Conservation (phyloP, 2,888 invertebrate species). For the Mechanitis mazaeus region DNA sequence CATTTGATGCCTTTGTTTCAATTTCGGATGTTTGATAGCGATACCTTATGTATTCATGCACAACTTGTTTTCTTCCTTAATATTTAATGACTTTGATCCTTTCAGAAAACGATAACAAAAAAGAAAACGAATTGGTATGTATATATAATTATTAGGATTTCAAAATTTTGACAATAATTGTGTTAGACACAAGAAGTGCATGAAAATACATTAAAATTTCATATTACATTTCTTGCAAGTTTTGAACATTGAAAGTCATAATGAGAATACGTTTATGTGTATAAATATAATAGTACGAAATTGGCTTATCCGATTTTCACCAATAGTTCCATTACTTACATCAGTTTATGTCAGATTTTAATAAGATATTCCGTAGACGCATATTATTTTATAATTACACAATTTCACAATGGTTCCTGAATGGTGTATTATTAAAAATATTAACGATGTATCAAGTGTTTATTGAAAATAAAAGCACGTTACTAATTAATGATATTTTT, state of each 20-base stretch:
- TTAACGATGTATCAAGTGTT: no score
- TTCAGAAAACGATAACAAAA: no score
- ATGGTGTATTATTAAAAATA: no score
- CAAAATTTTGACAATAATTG: background rate
- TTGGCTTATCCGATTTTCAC: conserved; percentile 12
- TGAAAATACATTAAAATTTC: conserved; percentile 10
- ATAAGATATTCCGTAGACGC: no score
- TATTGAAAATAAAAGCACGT: no score
- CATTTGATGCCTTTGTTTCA: conserved; percentile 5
- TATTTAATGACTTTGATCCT: background rate
- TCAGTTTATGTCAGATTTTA: background rate
- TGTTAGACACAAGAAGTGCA: conserved; percentile 2
- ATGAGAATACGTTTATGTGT: conserved; percentile 11
- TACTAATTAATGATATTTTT: no score
- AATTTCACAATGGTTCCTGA: no score
- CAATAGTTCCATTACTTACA: conserved; percentile 9
- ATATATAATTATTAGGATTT: background rate
- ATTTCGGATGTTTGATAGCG: background rate
- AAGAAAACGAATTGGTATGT: no score
- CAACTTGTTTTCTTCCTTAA: background rate
- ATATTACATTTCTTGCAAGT: conserved; percentile 14
- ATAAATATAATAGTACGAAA: conserved; percentile 12
- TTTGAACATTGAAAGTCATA: conserved; percentile 21
- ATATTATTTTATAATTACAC: no score
- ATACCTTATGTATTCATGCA: background rate